Base-by-base conservation (phyloP, 2,797 vertebrate genomes). In the Otolemur crassicaudatus region DNA sequence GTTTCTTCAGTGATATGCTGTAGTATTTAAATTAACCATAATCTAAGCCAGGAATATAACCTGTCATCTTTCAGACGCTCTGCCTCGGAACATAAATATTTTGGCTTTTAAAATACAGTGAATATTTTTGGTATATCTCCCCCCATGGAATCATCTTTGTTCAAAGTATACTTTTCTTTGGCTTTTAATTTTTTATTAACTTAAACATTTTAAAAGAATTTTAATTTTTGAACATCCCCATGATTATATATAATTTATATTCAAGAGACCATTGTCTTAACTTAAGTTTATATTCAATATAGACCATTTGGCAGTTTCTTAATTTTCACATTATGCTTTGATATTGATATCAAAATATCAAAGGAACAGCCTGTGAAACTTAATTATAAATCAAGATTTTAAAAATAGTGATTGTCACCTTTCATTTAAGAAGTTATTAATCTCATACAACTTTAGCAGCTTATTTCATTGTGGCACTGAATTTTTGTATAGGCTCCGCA, bases 11-110 rank as follows among this genome's bases (percentile, higher is more conserved):
- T 77, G 7, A 20, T 73, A n/a, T 84, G 3, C 20, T 49, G 0
- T 90, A 56, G n/a, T 81, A 22, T 23, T 79, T 16, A 92, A 22
- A 58, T 37, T 90, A 94, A 76, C 63, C 10, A 19, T 89, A 94
- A 91, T 69, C 73, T 80, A 76, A 93, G 69, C 90, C 65, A 94
- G 65, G 76, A 96, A 67, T 81, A 60, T 43, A 46, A 25, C 29
- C 43, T 70, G 31, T 46, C 22, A 9, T 83, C 67, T 93, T 94
- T 95, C 34, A 92, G 31, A 85, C 87, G 19, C 4, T 73, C 9
- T 87, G n/a, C 29, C n/a, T 96, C 40, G 72, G 46, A 90, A 81
- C n/a, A 90, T 91, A 90, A 89, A 65, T 90, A 94, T 79, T 90
- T 93, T 92, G 70, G 20, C n/a, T 86, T 53, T 91, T 95, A 79